These are phyloP conservation scores for Liposcelis brunnea DNA, from an alignment of 2,888 invertebrate genomes.

Conservation along the genomic window DNA sequence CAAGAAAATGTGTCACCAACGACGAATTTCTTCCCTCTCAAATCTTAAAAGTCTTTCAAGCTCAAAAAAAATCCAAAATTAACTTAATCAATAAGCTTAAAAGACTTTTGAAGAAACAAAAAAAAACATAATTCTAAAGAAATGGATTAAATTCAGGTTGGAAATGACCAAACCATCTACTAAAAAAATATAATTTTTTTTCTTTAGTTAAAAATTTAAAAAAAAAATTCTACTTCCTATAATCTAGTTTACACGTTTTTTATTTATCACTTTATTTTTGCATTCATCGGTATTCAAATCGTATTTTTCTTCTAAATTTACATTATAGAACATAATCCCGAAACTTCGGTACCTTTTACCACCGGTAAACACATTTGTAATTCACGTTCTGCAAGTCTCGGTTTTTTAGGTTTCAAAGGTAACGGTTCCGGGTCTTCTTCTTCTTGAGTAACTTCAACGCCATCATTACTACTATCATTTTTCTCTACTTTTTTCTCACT, in stretches of 20 bases:
- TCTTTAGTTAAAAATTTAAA: too few species aligned
- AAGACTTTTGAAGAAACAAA: neutral
- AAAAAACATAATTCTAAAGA: neutral
- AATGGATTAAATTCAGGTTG: neutral
- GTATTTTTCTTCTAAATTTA: conserved; percentile 27
- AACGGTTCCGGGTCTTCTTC: conserved; percentile 28
- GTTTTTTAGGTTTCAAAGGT: conserved; percentile 30
- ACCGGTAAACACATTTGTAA: conserved; percentile 55
- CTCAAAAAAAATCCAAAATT: too few species aligned
- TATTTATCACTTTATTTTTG: conserved; percentile 18
- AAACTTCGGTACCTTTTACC: conserved; percentile 58
- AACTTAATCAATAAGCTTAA: too few species aligned
- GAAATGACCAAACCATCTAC: neutral
- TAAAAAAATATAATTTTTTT: conserved; percentile 13
- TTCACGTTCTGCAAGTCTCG: conserved; percentile 42
- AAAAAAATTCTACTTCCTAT: conserved; percentile 10
- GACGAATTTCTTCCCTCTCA: too few species aligned
- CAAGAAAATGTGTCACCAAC: too few species aligned
- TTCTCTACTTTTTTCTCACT: conserved; percentile 12
- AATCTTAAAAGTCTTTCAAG: too few species aligned
- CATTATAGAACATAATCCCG: conserved; percentile 77
- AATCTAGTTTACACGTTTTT: conserved; percentile 1
- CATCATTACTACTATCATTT: conserved; percentile 11
- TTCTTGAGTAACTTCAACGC: conserved; percentile 36
- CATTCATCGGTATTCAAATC: conserved; percentile 10